These are phyloP conservation scores for Neomonachus schauinslandi DNA, from an alignment of 2,113 vertebrate genomes.

Conservation along the genomic window DNA sequence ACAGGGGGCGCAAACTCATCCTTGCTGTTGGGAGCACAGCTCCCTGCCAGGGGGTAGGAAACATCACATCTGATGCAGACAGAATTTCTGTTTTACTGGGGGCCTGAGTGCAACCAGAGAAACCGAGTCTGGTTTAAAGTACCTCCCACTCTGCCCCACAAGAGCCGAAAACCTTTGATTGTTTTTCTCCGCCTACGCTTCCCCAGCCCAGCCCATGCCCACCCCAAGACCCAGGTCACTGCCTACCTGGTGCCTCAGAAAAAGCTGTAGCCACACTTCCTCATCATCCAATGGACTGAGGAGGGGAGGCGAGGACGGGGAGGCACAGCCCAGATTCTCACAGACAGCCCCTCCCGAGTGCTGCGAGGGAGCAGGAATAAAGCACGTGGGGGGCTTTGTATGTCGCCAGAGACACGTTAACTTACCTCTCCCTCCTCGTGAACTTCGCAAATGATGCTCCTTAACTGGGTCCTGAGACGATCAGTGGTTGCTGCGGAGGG, in stretches of 20 bases:
- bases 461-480: background rate
- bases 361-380: background rate
- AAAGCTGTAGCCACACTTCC: background rate
- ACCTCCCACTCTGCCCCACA: background rate
- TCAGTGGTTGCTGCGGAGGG: conserved; percentile 25
- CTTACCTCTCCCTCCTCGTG: conserved; percentile 5
- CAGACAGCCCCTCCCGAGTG: background rate
- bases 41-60: fast-evolving
- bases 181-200: background rate
- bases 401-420: background rate
- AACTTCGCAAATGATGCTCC: conserved; percentile 56
- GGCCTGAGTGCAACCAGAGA: background rate
- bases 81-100: background rate
- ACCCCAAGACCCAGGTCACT: fast-evolving
- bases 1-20: background rate
- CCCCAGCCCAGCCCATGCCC: background rate
- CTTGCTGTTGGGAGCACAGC: background rate
- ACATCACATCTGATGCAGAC: background rate
- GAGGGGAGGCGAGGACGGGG: fast-evolving
- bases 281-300: fast-evolving
- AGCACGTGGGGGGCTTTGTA: background rate
- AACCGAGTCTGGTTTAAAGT: background rate
- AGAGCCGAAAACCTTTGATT: background rate
- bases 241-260: background rate
- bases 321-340: background rate